Conservation (phyloP, 2,113 vertebrate species). For the Leptobrachium ailaonicum region DNA sequence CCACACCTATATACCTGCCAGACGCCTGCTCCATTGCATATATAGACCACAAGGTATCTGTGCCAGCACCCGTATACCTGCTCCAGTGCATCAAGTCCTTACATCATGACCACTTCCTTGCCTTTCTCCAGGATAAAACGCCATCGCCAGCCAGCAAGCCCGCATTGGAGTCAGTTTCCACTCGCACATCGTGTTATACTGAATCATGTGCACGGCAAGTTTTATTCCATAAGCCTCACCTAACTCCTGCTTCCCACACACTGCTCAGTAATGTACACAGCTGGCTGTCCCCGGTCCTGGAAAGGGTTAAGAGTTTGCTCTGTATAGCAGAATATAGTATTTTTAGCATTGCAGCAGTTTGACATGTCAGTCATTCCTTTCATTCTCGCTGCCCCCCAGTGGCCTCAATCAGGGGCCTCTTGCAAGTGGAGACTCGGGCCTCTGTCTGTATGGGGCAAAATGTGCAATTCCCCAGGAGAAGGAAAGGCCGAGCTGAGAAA, state of each 20-base stretch:
- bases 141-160: no score
- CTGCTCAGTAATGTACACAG: not conserved
- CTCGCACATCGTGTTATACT: no score
- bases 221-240: no score
- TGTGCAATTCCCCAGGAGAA: not conserved
- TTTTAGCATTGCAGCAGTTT: slow-evolving; percentile 15
- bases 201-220: no score
- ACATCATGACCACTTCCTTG: no score
- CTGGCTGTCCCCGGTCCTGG: not conserved
- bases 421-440: not conserved
- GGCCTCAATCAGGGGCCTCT: not conserved
- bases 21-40: no score
- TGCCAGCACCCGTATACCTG: no score
- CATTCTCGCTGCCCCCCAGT: slow-evolving; percentile 24
- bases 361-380: slow-evolving; percentile 27
- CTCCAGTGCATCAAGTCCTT: no score
- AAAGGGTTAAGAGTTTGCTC: not conserved
- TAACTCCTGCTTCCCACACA: not conserved
- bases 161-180: no score
- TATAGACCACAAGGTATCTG: no score
- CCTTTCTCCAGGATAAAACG: no score
- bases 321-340: not conserved
- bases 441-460: not conserved
- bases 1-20: no score
- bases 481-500: not conserved